Evolutionary conservation across 2,797 vertebrate genomes (phyloP).

Genomic region (Myotis vivesi): DNA sequence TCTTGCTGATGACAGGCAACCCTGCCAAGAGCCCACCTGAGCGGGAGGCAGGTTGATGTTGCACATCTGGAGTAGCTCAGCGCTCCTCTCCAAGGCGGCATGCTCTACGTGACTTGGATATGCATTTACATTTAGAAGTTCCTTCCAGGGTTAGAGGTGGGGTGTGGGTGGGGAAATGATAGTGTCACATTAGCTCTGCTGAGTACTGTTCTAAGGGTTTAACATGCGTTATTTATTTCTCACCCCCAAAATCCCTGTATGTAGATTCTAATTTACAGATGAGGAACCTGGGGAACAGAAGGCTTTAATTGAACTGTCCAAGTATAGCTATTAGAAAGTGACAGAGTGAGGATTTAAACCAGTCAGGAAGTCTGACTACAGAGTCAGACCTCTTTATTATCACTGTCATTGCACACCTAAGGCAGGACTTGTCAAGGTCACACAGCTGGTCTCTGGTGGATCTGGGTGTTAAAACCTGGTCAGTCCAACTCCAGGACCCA

Average conservation of each 20-base stretch:
- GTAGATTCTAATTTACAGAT: not conserved
- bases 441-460: not conserved
- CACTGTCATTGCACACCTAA: not conserved
- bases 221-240: not conserved
- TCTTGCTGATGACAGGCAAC: not conserved
- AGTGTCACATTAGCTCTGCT: not conserved
- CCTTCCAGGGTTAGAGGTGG: not conserved
- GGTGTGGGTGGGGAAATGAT: not conserved
- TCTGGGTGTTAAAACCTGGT: not conserved
- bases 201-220: not conserved
- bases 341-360: not conserved
- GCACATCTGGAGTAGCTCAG: not conserved
- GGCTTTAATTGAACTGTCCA: not conserved
- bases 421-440: not conserved
- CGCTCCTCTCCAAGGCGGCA: not conserved
- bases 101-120: not conserved
- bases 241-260: not conserved
- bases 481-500: not conserved
- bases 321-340: not conserved
- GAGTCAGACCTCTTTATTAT: not conserved
- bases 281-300: not conserved
- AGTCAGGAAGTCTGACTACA: not conserved
- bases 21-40: not conserved
- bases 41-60: not conserved
- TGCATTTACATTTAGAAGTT: not conserved